Conservation (phyloP, 2,888 invertebrate species). For the Dendrolimus houi region DNA sequence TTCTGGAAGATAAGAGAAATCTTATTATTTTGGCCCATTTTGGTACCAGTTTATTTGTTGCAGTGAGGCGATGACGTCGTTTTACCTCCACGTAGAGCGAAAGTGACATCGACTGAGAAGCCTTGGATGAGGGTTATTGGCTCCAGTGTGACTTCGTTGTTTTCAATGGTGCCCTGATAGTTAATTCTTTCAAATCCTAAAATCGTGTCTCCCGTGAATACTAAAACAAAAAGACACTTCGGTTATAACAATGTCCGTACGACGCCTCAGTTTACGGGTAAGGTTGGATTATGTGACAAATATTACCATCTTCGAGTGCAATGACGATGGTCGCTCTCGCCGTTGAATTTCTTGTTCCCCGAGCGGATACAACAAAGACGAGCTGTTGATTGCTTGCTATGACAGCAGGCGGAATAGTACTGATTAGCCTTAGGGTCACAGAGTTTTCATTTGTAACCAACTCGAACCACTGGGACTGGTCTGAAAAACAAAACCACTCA, state of each 20-base stretch:
- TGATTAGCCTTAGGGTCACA: background rate
- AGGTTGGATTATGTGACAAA: background rate
- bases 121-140: conserved; percentile 11
- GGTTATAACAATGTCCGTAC: too few species aligned
- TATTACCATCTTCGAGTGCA: background rate
- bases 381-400: background rate
- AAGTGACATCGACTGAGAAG: background rate
- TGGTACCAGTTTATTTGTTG: too few species aligned
- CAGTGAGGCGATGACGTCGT: too few species aligned
- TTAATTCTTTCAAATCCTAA: conserved; percentile 16
- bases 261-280: too few species aligned
- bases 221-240: conserved; percentile 4
- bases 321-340: background rate
- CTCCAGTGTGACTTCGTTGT: conserved; percentile 6
- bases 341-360: conserved; percentile 1
- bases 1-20: too few species aligned
- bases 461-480: background rate
- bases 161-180: conserved; percentile 14
- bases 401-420: background rate
- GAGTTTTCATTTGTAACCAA: background rate
- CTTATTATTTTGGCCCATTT: too few species aligned
- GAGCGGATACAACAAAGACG: background rate
- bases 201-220: conserved; percentile 5
- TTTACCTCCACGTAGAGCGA: too few species aligned
- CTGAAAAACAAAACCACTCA: background rate